Percentiles rank a stretch among this genome's conserved stretches.
phyloP scores from a whole-genome alignment of 2,113 vertebrate genomes.

The Etheostoma cragini region DNA sequence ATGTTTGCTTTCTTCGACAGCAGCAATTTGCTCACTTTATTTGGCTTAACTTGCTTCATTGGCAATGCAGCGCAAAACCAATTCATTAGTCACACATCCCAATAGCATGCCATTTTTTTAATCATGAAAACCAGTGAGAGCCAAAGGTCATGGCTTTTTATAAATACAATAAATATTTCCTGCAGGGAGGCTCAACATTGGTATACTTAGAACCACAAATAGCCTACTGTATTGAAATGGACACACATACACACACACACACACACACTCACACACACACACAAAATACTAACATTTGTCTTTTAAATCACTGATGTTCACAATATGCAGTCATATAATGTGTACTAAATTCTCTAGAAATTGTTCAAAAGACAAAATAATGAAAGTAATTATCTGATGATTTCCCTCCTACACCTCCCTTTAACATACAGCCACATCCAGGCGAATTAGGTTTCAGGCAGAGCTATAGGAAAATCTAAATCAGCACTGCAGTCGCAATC shows the following conservation, averaged over 20 bases:
- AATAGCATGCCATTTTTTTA: not conserved
- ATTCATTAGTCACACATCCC: constrained; percentile 20
- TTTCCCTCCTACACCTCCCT: constrained; percentile 14
- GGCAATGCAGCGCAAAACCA: constrained; percentile 26
- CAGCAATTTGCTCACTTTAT: constrained; percentile 12
- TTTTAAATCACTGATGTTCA: not conserved
- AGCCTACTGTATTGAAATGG: not conserved
- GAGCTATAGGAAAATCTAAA: constrained; percentile 45
- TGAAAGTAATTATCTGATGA: constrained; percentile 25
- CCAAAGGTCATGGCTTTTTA: constrained; percentile 20
- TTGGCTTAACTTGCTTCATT: constrained; percentile 21
- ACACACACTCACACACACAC: not conserved
- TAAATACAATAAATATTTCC: not conserved
- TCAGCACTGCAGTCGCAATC: constrained; percentile 8
- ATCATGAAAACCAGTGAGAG: not conserved
- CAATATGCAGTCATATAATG: not conserved
- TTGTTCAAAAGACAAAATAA: constrained; percentile 25
- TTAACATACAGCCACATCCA: constrained; percentile 14
- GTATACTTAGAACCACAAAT: not conserved
- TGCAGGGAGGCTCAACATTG: not conserved
- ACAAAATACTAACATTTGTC: not conserved
- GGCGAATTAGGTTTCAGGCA: constrained; percentile 3
- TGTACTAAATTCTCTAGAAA: constrained; percentile 23
- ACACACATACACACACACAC: not conserved
- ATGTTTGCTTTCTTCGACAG: constrained; percentile 7